phyloP scores from a whole-genome alignment of 2,888 invertebrate species.

The Oscheius sp. region DNA sequence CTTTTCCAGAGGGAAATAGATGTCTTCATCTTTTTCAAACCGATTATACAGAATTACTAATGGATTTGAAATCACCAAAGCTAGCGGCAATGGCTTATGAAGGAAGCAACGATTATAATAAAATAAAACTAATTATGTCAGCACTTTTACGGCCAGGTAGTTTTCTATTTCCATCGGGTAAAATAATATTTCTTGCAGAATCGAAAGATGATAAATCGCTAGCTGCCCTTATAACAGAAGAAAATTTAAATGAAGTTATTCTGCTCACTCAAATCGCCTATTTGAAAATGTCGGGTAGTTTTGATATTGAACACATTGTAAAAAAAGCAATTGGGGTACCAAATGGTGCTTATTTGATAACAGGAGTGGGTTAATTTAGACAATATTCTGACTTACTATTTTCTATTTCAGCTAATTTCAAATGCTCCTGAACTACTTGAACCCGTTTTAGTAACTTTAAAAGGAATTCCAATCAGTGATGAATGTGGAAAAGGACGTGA shows the following conservation, averaged over 20 bases:
- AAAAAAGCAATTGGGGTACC: background rate
- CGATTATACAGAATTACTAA: constrained; percentile 2
- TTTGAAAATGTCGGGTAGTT: constrained; percentile 7
- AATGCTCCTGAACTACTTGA: constrained; percentile 28
- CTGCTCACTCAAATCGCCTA: constrained; percentile 24
- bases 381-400: background rate
- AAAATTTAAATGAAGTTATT: constrained; percentile 8
- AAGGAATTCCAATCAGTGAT: constrained; percentile 26
- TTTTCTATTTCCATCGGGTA: background rate
- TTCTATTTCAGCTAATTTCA: constrained; percentile 19
- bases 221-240: background rate
- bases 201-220: constrained; percentile 3
- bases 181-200: background rate
- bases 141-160: constrained; percentile 8
- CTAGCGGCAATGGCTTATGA: background rate
- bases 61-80: constrained; percentile 1
- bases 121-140: constrained; percentile 2
- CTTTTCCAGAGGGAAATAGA: constrained; percentile 30
- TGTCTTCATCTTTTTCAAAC: background rate
- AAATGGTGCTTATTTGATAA: constrained; percentile 1
- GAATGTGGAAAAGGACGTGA: constrained; percentile 25
- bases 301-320: constrained; percentile 10
- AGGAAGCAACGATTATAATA: background rate
- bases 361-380: constrained; percentile 3
- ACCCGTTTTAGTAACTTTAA: constrained; percentile 13